phyloP scores from a whole-genome alignment of 1,140 invertebrate genomes.

The Rhopalosiphum padi region DNA sequence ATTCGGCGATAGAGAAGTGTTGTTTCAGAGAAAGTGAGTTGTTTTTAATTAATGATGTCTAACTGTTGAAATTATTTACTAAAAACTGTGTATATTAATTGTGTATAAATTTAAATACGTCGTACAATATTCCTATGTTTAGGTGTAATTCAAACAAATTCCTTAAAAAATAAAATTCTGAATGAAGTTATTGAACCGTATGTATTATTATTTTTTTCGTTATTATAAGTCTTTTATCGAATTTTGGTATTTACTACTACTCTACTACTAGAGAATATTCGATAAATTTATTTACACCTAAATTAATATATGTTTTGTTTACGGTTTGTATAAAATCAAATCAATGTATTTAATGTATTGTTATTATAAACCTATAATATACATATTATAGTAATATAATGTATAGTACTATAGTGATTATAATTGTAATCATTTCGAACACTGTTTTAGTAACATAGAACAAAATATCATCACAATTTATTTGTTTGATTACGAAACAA shows the following conservation, averaged over 20 bases:
- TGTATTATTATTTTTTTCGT: neutral
- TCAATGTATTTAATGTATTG: neutral
- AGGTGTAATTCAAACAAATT: neutral
- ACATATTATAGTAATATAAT: neutral
- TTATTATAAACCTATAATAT: neutral
- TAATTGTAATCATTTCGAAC: neutral
- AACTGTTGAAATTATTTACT: neutral
- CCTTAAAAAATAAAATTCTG: neutral
- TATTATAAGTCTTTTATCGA: neutral
- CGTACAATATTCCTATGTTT: neutral
- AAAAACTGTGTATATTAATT: neutral
- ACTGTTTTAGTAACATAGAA: neutral
- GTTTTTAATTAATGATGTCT: neutral
- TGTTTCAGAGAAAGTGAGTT: slow-evolving; percentile 11
- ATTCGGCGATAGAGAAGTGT: neutral
- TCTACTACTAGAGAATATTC: neutral
- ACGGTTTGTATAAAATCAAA: neutral
- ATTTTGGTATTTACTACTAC: neutral
- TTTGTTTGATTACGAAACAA: neutral
- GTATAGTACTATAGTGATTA: neutral
- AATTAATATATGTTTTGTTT: neutral
- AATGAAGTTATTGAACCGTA: neutral
- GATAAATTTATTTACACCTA: neutral
- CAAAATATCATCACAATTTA: neutral
- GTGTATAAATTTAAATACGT: neutral